These are phyloP conservation scores for Campaea margaritaria DNA, from an alignment of 2,888 invertebrate species.

Conservation along the genomic window DNA sequence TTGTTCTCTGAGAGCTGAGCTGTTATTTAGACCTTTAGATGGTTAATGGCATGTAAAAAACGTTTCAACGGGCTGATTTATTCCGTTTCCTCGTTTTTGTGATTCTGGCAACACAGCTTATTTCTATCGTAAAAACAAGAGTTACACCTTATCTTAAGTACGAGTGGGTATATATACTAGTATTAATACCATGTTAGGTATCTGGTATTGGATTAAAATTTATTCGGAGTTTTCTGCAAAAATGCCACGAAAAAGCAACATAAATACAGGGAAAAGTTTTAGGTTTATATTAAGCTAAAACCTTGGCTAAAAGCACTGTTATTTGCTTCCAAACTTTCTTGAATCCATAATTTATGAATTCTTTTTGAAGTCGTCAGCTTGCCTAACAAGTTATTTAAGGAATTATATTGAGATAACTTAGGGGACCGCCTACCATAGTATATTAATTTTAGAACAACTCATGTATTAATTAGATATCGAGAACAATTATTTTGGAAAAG, in stretches of 20 bases:
- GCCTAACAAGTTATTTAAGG: conserved; percentile 19
- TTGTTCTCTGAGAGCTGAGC: conserved; percentile 7
- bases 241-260: too few species aligned
- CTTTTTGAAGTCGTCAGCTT: conserved; percentile 27
- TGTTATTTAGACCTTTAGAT: conserved; percentile 4
- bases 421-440: too few species aligned
- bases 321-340: conserved; percentile 7
- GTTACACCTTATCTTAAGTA: neutral
- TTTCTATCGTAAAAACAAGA: neutral
- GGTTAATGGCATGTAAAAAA: conserved; percentile 20
- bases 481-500: too few species aligned
- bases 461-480: too few species aligned
- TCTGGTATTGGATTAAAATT: too few species aligned
- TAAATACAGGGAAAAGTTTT: neutral
- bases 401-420: conserved; percentile 18
- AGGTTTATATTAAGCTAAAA: neutral
- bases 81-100: conserved; percentile 3
- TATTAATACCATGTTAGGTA: too few species aligned
- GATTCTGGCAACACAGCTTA: neutral
- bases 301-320: conserved; percentile 2
- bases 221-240: too few species aligned
- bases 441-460: too few species aligned
- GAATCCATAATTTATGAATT: conserved; percentile 25
- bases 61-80: conserved; percentile 14
- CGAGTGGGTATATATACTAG: too few species aligned